These are phyloP conservation scores for Lycocorax pyrrhopterus DNA, from an alignment of 2,113 vertebrate species.

Conservation along the genomic window DNA sequence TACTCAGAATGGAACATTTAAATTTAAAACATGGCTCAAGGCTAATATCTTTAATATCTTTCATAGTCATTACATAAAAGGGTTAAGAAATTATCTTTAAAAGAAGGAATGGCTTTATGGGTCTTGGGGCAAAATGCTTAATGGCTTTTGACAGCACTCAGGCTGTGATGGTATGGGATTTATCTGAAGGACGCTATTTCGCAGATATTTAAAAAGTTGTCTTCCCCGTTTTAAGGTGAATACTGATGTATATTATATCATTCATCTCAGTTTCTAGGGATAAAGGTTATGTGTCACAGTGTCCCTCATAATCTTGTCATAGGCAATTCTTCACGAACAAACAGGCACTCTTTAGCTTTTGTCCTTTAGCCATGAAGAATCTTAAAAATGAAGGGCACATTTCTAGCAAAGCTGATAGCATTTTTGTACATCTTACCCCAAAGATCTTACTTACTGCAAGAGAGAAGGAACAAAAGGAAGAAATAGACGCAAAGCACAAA, in stretches of 20 bases:
- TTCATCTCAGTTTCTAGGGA: neutral
- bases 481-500: neutral
- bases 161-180: neutral
- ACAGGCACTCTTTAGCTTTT: neutral
- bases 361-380: neutral
- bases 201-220: neutral
- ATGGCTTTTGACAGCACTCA: neutral
- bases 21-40: neutral
- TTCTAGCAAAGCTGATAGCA: neutral
- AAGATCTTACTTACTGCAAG: neutral
- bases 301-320: constrained; percentile 2
- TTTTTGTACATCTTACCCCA: neutral
- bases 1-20: neutral
- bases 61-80: neutral
- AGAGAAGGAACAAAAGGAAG: neutral
- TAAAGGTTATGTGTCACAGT: neutral
- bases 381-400: neutral
- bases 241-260: neutral
- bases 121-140: neutral
- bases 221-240: neutral
- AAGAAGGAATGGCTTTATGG: neutral
- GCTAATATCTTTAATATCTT: neutral
- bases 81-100: neutral
- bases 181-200: neutral
- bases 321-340: neutral